Percentiles rank a stretch among this genome's conserved stretches.
Conservation (phyloP, 2,888 invertebrate genomes). For the Cynaeus angustus region DNA sequence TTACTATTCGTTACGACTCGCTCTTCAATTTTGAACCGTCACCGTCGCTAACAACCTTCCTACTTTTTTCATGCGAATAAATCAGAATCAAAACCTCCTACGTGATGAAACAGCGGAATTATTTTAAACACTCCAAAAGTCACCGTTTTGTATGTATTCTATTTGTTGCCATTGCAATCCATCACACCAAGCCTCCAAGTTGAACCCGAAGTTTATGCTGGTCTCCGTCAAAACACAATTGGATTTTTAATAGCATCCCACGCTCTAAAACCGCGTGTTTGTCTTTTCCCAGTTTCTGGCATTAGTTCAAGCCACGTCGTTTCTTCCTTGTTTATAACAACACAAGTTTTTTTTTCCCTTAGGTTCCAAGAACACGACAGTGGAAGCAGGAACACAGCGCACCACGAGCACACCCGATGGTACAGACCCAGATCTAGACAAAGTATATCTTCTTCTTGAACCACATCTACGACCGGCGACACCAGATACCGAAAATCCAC, state of each 20-base stretch:
- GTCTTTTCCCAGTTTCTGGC: constrained; percentile 45
- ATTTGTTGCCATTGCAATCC: too few relatives aligned
- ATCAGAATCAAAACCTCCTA: too few relatives aligned
- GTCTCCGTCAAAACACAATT: constrained; percentile 38
- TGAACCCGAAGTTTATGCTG: constrained; percentile 24
- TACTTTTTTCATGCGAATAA: too few relatives aligned
- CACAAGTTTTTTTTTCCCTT: constrained; percentile 31
- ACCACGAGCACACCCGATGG: constrained; percentile 61
- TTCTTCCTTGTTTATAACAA: constrained; percentile 47
- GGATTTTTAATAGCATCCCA: constrained; percentile 30
- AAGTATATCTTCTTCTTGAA: constrained; percentile 86
- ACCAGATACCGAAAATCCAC: constrained; percentile 84
- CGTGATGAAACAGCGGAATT: too few relatives aligned
- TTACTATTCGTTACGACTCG: too few relatives aligned
- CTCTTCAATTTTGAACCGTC: too few relatives aligned
- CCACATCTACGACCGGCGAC: constrained; percentile 88
- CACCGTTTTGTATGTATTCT: too few relatives aligned
- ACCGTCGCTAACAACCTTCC: too few relatives aligned
- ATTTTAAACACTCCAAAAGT: too few relatives aligned
- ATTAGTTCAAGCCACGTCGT: constrained; percentile 39
- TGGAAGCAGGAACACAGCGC: constrained; percentile 63
- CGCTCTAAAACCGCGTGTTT: constrained; percentile 33
- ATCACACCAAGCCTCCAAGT: background rate
- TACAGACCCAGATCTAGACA: constrained; percentile 76
- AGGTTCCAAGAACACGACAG: constrained; percentile 61